Percentiles rank a stretch among this genome's conserved stretches.
phyloP scores from a whole-genome alignment of 2,797 vertebrate species.

The Sebastes itinus region DNA sequence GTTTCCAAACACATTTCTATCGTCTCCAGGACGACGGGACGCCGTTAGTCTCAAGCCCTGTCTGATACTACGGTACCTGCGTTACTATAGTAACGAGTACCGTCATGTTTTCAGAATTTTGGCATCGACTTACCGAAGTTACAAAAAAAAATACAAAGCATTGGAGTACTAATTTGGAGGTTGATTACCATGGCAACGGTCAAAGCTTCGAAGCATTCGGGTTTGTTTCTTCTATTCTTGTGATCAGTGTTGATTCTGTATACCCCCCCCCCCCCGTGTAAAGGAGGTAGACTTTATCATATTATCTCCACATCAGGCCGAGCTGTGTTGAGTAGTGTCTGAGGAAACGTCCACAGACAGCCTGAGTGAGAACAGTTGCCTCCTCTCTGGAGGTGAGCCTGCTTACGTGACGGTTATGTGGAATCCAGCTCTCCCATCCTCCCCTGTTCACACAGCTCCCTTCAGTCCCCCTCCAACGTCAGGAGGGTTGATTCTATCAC shows the following conservation, averaged over 20 bases:
- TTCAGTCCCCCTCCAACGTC: neutral
- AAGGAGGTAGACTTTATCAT: neutral
- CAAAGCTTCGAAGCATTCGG: no score
- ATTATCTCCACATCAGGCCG: neutral
- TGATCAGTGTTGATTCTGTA: neutral
- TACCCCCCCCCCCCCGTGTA: neutral
- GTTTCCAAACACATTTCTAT: no score
- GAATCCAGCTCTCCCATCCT: constrained; percentile 25
- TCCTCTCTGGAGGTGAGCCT: constrained; percentile 19
- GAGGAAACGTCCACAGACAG: constrained; percentile 14
- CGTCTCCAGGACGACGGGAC: no score
- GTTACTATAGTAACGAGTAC: no score
- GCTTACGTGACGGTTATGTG: constrained; percentile 31
- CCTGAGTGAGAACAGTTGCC: constrained; percentile 6
- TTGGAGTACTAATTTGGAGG: no score
- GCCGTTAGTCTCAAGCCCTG: no score
- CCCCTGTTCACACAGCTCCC: neutral
- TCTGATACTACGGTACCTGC: no score
- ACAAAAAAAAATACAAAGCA: no score
- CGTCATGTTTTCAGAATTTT: no score
- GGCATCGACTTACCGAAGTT: no score
- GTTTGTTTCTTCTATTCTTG: neutral
- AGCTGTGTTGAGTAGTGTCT: neutral
- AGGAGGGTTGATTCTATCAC: neutral
- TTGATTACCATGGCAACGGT: neutral